Percentiles rank a stretch among this genome's conserved stretches.
Conservation (phyloP, 2,797 vertebrate species). For the Philypnodon macrostomus region DNA sequence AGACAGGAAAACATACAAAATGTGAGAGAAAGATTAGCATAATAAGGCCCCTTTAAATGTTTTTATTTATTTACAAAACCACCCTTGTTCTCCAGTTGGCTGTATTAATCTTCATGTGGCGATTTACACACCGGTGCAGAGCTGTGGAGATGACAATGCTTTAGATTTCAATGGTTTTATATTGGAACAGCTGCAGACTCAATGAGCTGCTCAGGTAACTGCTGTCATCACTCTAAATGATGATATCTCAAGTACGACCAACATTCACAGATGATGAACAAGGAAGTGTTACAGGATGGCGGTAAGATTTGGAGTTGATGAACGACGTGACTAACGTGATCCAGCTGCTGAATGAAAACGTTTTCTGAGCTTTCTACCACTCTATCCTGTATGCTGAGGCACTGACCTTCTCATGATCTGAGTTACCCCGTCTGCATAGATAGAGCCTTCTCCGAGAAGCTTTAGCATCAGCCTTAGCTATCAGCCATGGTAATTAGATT, state of each 20-base stretch:
- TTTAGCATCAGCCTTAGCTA: too few species aligned
- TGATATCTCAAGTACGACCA: neutral
- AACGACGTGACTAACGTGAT: too few species aligned
- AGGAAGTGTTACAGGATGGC: neutral
- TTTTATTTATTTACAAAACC: neutral
- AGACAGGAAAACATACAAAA: too few species aligned
- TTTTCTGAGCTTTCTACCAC: too few species aligned
- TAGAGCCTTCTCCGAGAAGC: too few species aligned
- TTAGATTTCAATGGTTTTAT: constrained; percentile 19
- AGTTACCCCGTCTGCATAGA: too few species aligned
- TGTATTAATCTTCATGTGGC: constrained; percentile 5
- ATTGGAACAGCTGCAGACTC: constrained; percentile 34
- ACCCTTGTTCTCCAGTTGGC: neutral
- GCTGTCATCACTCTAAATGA: constrained; percentile 4
- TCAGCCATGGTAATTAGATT: too few species aligned
- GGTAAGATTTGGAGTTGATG: neutral
- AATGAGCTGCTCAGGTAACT: constrained; percentile 6
- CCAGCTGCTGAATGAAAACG: neutral
- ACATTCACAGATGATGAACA: neutral
- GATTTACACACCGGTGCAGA: constrained; percentile 19
- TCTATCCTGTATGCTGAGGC: too few species aligned
- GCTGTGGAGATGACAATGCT: constrained; percentile 27
- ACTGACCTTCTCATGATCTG: too few species aligned
- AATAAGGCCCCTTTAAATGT: neutral
- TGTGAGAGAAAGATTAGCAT: too few species aligned